Base-by-base conservation (phyloP, 1,140 invertebrate genomes). In the Macrobrachium rosenbergii region DNA sequence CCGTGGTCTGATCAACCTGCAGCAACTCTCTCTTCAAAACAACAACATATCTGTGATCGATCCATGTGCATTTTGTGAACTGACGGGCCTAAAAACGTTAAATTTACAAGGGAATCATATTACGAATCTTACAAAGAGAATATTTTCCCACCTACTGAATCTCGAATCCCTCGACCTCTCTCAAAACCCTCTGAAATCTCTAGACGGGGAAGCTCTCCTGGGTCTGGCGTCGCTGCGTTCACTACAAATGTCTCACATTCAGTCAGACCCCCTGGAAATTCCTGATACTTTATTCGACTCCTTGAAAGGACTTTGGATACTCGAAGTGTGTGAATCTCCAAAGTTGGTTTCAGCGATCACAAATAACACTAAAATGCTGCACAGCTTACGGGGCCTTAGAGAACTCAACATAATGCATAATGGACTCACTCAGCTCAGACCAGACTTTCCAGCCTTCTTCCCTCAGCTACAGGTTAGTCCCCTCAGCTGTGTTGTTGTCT, bases 321-420 rank as follows among this genome's bases (percentile, higher is more conserved):
- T 97, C 45, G 94, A 97, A 91, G 92, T 97, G 64, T 94, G 95
- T 86, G 93, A 94, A 83, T 97, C 96, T 90, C 94, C 95, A 0
- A 60, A 21, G 75, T 11, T 88, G 75, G 87, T 88, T 17, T 59
- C 37, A 14, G 75, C 19, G 6, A n/a, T 87, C 10, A 62, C 87
- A 45, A 88, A 87, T 45, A 79, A 76, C 59, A 83, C 84, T 52
- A 58, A 80, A 14, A 81, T 87, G 79, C 91, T 96, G 69, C 94
- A 94, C 28, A 94, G 94, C 11, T 94, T 95, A 88, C 90, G 80
- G 37, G 89, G 90, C 52, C 88, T 93, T 17, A 93, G 94, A 88
- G 93, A 95, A 87, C 92, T 97, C 21, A 94, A 96, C 91, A 91
- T 97, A 62, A 94, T 95, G 90, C 92, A 93, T 84, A 93, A 94